phyloP scores from a whole-genome alignment of 2,113 vertebrate genomes.

The Notarius lentiginosus region DNA sequence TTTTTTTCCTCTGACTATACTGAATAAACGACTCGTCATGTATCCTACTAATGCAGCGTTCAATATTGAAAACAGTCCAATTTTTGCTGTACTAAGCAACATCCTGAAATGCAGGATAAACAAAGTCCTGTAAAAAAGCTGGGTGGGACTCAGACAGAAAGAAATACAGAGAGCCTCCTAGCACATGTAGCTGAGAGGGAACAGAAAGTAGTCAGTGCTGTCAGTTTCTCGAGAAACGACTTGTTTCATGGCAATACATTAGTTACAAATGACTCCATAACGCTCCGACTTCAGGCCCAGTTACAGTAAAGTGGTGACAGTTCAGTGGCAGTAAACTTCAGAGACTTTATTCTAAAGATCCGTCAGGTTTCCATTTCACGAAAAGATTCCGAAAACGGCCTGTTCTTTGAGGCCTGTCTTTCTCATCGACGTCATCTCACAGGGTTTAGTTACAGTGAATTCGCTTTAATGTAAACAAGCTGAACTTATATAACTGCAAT shows the following conservation, averaged over 20 bases:
- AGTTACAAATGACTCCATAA: background rate
- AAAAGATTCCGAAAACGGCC: background rate
- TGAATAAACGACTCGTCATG: too few relatives aligned
- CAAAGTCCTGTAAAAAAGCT: background rate
- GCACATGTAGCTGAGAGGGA: conserved; percentile 9
- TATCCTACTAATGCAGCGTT: background rate
- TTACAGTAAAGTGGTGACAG: background rate
- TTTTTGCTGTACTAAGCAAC: background rate
- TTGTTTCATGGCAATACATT: background rate
- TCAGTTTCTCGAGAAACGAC: background rate
- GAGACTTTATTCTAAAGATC: background rate
- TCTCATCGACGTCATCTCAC: background rate
- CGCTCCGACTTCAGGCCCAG: too few relatives aligned
- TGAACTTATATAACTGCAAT: background rate
- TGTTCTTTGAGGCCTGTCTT: background rate
- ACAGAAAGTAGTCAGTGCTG: conserved; percentile 32
- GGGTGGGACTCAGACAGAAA: background rate
- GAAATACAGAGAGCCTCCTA: background rate
- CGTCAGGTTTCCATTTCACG: background rate
- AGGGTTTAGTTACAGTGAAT: background rate
- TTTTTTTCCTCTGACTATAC: too few relatives aligned
- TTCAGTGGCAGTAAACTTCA: background rate
- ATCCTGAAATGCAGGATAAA: background rate
- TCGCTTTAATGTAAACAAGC: background rate
- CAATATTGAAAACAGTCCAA: background rate